phyloP scores from a whole-genome alignment of 1,140 invertebrate genomes.

The Diorhabda elongata region DNA sequence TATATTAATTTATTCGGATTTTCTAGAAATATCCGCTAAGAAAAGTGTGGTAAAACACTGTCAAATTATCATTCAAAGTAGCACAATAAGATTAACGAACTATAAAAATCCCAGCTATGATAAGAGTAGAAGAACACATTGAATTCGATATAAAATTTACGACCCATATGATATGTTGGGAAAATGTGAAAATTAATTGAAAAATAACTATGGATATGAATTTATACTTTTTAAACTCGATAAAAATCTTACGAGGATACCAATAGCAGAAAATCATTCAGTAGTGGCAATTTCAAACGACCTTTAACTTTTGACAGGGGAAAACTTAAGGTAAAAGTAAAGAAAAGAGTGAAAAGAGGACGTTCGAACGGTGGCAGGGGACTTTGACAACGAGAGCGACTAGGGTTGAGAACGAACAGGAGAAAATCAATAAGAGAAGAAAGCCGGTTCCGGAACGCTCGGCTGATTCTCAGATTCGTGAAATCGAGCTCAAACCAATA shows the following conservation, averaged over 20 bases:
- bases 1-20: too few species aligned
- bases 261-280: conserved; percentile 5
- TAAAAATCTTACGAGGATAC: background rate
- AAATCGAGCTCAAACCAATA: conserved; percentile 48
- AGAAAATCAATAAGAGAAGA: conserved; percentile 50
- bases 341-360: conserved; percentile 12
- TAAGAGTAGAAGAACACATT: too few species aligned
- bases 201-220: too few species aligned
- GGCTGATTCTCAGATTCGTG: conserved; percentile 49
- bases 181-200: too few species aligned
- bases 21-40: too few species aligned
- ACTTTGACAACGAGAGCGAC: conserved; percentile 16
- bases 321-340: conserved; percentile 18
- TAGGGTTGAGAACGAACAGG: conserved; percentile 22
- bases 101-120: too few species aligned
- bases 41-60: too few species aligned
- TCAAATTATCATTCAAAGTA: too few species aligned
- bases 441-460: conserved; percentile 49
- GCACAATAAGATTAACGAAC: too few species aligned
- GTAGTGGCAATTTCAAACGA: conserved; percentile 16
- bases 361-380: conserved; percentile 13
- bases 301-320: conserved; percentile 15
- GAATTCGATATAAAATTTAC: too few species aligned
- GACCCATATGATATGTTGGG: too few species aligned
- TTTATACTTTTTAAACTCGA: background rate